Base-by-base conservation (phyloP, 1,140 invertebrate genomes). In the Physella acuta region DNA sequence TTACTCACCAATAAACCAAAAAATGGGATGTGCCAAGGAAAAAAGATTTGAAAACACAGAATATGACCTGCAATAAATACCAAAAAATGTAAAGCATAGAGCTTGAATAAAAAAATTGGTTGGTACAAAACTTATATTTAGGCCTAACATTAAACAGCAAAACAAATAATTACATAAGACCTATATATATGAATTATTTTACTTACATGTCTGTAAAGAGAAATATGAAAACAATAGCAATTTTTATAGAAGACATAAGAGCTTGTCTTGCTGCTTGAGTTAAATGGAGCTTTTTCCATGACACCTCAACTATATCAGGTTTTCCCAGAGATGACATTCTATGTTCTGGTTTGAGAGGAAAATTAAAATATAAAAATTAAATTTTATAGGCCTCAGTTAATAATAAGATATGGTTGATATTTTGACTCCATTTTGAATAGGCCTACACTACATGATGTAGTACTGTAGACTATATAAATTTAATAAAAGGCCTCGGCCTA, bases 131-230 rank as follows among this genome's bases (percentile, higher is more conserved):
- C 26, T 52, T 52, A 51, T 16, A 16, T 30, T 0, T 62, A n/a
- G 34, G 60, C 0, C 4, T 0, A 60, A 55, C 62, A 56, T 52
- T 67, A 55, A n/a, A 71, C 34, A 26, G 56, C 61, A 62, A 71
- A 37, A 30, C 66, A n/a, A 39, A 66, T 11, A 11, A 66, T 39
- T 17, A 72, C 8, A 33, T 49, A 3, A 34, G 49, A n/a, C n/a
- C n/a, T n/a, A n/a, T n/a, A n/a, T n/a, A n/a, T n/a, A n/a, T n/a
- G n/a, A n/a, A n/a, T n/a, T n/a, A n/a, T n/a, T n/a, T 5, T 44
- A 66, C 72, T 70, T 59, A 73, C 72, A 73, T 68, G 51, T 73
- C 72, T 20, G 66, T 24, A 33, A 70, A 73, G 26, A 73, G 36
- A 24, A 73, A 20, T 34, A 68, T 17, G 20, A 73, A 65, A 31